phyloP scores from a whole-genome alignment of 1,140 invertebrate genomes.

The Apis dorsata region DNA sequence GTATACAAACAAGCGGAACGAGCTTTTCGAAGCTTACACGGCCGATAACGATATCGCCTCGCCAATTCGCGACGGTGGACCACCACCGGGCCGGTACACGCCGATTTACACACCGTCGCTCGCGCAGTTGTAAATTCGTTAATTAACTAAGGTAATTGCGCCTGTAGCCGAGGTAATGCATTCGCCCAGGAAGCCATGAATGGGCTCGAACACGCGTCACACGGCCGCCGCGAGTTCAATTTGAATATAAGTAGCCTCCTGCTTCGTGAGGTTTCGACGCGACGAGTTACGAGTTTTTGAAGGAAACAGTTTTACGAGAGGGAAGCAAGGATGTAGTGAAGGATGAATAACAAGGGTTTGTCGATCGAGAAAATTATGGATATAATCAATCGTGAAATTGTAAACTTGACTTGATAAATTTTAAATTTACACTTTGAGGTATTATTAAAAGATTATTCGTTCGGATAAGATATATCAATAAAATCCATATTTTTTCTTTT shows the following conservation, averaged over 20 bases:
- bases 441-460: too few relatives aligned
- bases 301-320: neutral
- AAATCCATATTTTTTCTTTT: too few relatives aligned
- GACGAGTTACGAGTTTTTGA: neutral
- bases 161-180: constrained; percentile 64
- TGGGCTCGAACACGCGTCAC: constrained; percentile 54
- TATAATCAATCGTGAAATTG: too few relatives aligned
- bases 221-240: constrained; percentile 25
- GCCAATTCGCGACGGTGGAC: constrained; percentile 30
- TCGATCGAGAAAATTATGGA: too few relatives aligned
- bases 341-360: too few relatives aligned
- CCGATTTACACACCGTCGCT: constrained; percentile 67
- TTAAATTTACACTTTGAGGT: too few relatives aligned
- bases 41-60: constrained; percentile 56
- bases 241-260: constrained; percentile 14
- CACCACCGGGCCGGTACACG: constrained; percentile 3
- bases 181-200: constrained; percentile 29
- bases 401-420: too few relatives aligned
- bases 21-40: constrained; percentile 50
- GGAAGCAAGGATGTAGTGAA: too few relatives aligned
- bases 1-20: constrained; percentile 39
- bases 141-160: constrained; percentile 77
- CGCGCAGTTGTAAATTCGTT: constrained; percentile 75
- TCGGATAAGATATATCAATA: too few relatives aligned
- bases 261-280: too few relatives aligned